Conservation (phyloP, 2,113 vertebrate species). For the Uria aalge region DNA sequence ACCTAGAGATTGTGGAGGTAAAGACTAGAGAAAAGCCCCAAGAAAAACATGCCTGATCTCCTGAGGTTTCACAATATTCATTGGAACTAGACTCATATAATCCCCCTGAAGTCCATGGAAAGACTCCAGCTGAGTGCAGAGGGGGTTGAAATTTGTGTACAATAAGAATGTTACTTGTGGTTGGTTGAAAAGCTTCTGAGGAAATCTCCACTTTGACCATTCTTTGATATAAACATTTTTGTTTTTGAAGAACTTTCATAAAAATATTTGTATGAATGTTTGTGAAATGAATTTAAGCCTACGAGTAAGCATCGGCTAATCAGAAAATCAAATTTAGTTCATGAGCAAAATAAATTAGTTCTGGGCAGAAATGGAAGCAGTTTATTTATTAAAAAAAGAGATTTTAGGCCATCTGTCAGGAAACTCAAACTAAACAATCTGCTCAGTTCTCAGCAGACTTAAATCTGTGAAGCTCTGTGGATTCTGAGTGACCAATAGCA, state of each 20-base stretch:
- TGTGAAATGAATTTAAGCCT: neutral
- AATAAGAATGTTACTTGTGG: neutral
- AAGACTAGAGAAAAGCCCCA: neutral
- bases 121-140: neutral
- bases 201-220: neutral
- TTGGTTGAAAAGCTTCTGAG: neutral
- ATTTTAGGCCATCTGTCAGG: constrained; percentile 34
- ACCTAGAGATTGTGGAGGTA: neutral
- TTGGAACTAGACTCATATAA: neutral
- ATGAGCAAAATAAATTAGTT: constrained; percentile 9
- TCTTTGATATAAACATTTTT: neutral
- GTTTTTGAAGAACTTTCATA: neutral
- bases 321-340: neutral
- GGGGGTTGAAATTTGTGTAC: neutral
- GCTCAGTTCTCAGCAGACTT: neutral
- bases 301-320: neutral
- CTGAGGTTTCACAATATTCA: neutral
- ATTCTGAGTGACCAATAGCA: neutral
- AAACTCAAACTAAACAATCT: constrained; percentile 5
- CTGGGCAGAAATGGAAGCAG: neutral
- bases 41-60: neutral
- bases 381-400: constrained; percentile 17
- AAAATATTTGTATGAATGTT: neutral
- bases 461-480: neutral
- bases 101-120: neutral